A percentile compares a stretch with the other conserved stretches of the same genome.
Evolutionary conservation across 2,113 vertebrate genomes (phyloP).

Genomic region (Neodontobutis hainanensis): DNA sequence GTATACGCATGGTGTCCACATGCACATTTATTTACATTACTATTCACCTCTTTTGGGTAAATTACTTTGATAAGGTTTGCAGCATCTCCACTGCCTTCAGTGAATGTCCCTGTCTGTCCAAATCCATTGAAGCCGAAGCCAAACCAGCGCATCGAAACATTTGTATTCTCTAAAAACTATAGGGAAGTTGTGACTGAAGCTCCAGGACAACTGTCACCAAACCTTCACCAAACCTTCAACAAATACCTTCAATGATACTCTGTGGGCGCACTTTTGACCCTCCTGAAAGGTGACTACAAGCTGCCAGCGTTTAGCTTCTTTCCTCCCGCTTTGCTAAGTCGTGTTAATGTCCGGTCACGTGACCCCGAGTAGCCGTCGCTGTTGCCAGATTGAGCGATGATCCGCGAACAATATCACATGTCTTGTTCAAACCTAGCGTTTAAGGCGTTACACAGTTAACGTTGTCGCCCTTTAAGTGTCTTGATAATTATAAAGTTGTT

Average conservation of each 20-base stretch:
- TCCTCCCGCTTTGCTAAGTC: no score
- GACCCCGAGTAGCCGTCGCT: not conserved
- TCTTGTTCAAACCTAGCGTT: no score
- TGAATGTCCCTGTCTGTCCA: conserved; percentile 68
- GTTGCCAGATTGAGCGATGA: conserved; percentile 4
- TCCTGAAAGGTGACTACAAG: no score
- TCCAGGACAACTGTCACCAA: conserved; percentile 2
- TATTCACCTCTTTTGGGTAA: conserved; percentile 42
- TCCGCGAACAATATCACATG: not conserved
- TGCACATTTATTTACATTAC: not conserved
- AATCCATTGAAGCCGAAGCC: conserved; percentile 87
- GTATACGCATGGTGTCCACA: not conserved
- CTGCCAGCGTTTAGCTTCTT: not conserved
- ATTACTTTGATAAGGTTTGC: conserved; percentile 41
- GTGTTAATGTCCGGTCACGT: not conserved
- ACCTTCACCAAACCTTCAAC: no score
- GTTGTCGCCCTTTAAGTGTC: no score
- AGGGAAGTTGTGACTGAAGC: not conserved
- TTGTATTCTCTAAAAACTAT: not conserved
- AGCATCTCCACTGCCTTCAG: not conserved
- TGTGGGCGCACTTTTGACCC: no score
- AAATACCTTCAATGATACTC: no score
- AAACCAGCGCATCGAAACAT: conserved; percentile 78
- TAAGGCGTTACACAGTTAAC: no score
- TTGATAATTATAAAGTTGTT: no score